Percentiles rank a stretch among this genome's conserved stretches.
Evolutionary conservation across 2,888 invertebrate species (phyloP).

Genomic region (Campopleginae sp.): DNA sequence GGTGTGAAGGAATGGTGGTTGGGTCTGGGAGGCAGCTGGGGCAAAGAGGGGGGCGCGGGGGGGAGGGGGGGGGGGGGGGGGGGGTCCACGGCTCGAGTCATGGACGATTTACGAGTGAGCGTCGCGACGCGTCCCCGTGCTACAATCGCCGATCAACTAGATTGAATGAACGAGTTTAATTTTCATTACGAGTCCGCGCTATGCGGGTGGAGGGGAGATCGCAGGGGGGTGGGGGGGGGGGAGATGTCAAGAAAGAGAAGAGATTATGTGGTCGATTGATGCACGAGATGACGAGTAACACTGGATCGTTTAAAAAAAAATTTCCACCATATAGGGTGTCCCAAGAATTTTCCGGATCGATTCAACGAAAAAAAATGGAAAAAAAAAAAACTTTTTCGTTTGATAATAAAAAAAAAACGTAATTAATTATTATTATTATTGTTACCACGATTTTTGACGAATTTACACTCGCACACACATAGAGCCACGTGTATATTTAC

Average conservation of each 20-base stretch:
- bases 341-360: background rate
- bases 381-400: too few relatives aligned
- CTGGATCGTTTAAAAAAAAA: background rate
- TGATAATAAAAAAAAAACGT: too few relatives aligned
- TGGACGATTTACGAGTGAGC: background rate
- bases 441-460: too few relatives aligned
- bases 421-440: too few relatives aligned
- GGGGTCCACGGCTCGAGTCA: background rate
- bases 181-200: slow-evolving; percentile 48
- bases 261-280: slow-evolving; percentile 6
- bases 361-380: background rate
- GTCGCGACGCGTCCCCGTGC: background rate
- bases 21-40: too few relatives aligned
- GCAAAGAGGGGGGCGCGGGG: too few relatives aligned
- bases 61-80: background rate
- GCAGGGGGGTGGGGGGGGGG: background rate
- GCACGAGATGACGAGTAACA: background rate
- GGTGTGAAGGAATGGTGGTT: too few relatives aligned
- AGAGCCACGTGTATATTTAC: background rate
- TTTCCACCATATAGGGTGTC: background rate
- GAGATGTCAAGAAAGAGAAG: background rate
- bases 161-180: slow-evolving; percentile 62
- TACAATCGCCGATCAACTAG: slow-evolving; percentile 43
- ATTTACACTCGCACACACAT: too few relatives aligned
- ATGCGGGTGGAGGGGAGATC: slow-evolving; percentile 11